Percentiles rank a stretch among this genome's conserved stretches.
phyloP scores from a whole-genome alignment of 1,140 invertebrate genomes.

The Temnothorax curvispinosus region DNA sequence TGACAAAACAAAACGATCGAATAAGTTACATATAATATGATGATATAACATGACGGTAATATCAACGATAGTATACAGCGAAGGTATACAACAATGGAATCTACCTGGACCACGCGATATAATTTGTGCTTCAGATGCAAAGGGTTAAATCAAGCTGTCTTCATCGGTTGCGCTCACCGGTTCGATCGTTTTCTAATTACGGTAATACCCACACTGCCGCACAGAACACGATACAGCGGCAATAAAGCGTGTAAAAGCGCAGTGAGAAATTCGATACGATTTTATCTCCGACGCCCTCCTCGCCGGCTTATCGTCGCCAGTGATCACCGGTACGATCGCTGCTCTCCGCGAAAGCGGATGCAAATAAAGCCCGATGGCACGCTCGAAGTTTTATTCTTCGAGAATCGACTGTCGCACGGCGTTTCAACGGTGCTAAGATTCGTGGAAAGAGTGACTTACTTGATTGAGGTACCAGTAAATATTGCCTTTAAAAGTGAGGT shows the following conservation, averaged over 20 bases:
- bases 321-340: slow-evolving; percentile 19
- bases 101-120: neutral
- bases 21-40: neutral
- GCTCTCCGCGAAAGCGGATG: slow-evolving; percentile 37
- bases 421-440: neutral
- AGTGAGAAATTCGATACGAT: slow-evolving; percentile 55
- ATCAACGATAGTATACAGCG: neutral
- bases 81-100: neutral
- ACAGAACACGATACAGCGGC: slow-evolving; percentile 38
- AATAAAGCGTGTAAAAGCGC: slow-evolving; percentile 53
- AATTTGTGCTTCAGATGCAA: neutral
- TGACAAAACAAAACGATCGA: neutral
- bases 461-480: neutral
- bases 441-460: neutral
- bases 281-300: slow-evolving; percentile 41
- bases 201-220: neutral
- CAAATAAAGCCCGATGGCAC: slow-evolving; percentile 18
- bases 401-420: neutral
- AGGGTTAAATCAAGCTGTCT: neutral
- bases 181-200: slow-evolving; percentile 56
- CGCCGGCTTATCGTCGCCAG: slow-evolving; percentile 29
- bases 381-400: neutral
- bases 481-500: slow-evolving; percentile 9
- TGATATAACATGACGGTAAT: neutral
- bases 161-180: neutral